Base-by-base conservation (phyloP, 2,797 vertebrate genomes). In the Carapus acus region DNA sequence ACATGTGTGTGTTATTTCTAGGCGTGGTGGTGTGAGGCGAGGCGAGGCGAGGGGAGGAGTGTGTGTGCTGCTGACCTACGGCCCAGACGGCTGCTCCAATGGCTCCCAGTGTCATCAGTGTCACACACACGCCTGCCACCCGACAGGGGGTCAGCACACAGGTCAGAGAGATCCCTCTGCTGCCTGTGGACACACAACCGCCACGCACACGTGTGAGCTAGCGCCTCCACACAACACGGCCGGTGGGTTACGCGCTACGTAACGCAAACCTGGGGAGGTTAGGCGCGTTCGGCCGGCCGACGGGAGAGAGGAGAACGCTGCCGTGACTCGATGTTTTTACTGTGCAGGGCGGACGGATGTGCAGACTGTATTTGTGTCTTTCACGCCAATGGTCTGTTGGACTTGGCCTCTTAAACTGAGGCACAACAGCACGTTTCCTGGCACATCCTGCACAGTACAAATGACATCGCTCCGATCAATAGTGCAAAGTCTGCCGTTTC, bases 81-180 rank as follows among this genome's bases (percentile, higher is more conserved):
- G 89, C 91, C 93, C 93, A 95, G 72, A 89, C 84, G 0, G 88
- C 90, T 2, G 86, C 88, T 76, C 89, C 91, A 2, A 94, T 83
- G 66, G 88, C 91, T 47, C 85, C 88, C 73, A 95, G 71, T 42
- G 90, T 77, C 62, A 95, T 77, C 64, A 91, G 52, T 3, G 74
- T 85, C 66, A 88, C 71, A 54, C 77, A 85, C 7, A 83, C 71
- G 7, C 87, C 77, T 4, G 83, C 71, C 65, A 89, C 69, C 52
- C 89, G 88, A 66, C 87, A 88, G 38, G 88, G 83, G 19, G 88
- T 91, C 71, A 89, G 80, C 56, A 88, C 79, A 52, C 85, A 83
- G 89, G 87, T 82, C 74, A 88, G 33, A 75, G 77, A 88, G 39
- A 90, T 84, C 16, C 73, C 81, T 58, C 64, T 77, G 62, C 42